These are phyloP conservation scores for Panurus biarmicus DNA, from an alignment of 2,113 vertebrate genomes.

Conservation along the genomic window DNA sequence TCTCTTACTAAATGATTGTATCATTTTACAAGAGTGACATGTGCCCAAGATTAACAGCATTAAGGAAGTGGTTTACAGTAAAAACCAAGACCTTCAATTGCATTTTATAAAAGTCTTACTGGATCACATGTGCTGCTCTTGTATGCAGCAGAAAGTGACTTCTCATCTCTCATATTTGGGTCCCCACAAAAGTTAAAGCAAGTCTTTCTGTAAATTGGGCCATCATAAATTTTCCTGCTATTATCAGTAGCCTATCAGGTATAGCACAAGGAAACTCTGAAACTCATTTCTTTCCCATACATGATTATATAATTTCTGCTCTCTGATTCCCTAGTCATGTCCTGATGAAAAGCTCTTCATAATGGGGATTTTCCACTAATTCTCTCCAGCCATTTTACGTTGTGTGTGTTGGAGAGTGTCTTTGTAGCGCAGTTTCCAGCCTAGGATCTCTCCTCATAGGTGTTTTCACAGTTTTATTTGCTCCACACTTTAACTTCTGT, in stretches of 20 bases:
- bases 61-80: background rate
- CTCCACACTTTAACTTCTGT: background rate
- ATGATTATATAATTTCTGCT: background rate
- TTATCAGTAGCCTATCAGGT: background rate
- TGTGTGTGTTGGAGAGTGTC: background rate
- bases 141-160: background rate
- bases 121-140: background rate
- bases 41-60: background rate
- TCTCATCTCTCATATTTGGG: background rate
- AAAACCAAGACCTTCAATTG: background rate
- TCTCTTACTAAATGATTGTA: background rate
- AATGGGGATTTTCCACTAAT: background rate
- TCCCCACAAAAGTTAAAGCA: background rate
- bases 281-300: background rate
- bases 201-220: background rate
- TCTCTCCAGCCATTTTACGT: background rate
- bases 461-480: background rate
- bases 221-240: background rate
- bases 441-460: background rate
- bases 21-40: background rate
- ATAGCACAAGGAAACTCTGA: background rate
- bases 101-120: background rate
- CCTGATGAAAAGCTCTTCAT: background rate
- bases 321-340: background rate
- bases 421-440: background rate